Conservation (phyloP, 2,797 vertebrate species). For the Psittacula echo region DNA sequence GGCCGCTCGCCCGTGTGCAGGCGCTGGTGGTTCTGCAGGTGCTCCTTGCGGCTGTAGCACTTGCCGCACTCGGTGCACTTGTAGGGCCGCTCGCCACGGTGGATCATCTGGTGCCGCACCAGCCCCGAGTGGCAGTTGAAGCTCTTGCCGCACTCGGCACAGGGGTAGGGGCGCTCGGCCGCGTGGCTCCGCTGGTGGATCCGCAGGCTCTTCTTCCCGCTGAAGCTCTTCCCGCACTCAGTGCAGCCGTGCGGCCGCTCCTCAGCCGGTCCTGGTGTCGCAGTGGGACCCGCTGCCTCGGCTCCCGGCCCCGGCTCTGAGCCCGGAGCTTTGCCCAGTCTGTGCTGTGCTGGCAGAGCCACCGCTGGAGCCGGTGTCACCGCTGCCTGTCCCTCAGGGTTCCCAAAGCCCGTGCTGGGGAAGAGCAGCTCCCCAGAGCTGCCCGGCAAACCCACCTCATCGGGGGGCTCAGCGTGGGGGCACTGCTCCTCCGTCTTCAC, state of each 20-base stretch:
- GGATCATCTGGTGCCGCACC: constrained; percentile 81
- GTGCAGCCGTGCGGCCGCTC: constrained; percentile 49
- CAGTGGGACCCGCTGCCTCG: background rate
- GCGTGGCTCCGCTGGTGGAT: constrained; percentile 81
- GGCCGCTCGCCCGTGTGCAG: constrained; percentile 79
- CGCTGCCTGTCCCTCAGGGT: constrained; percentile 7
- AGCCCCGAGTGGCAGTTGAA: constrained; percentile 81
- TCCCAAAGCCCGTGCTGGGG: constrained; percentile 32
- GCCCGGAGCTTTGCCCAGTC: constrained; percentile 44
- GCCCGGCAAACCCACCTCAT: constrained; percentile 55
- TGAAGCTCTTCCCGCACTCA: constrained; percentile 79
- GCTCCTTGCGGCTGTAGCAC: constrained; percentile 81
- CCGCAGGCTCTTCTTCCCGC: constrained; percentile 78
- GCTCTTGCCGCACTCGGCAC: constrained; percentile 79
- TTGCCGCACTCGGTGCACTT: constrained; percentile 79
- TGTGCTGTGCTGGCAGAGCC: constrained; percentile 21
- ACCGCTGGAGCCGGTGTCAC: background rate
- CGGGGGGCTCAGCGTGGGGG: constrained; percentile 34
- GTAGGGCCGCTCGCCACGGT: constrained; percentile 79
- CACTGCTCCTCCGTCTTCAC: constrained; percentile 68
- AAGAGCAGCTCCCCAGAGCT: constrained; percentile 58
- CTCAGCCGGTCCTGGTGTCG: background rate
- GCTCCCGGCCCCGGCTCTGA: background rate
- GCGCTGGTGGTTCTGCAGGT: constrained; percentile 81
- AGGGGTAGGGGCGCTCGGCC: constrained; percentile 77